Conservation (phyloP, 2,113 vertebrate genomes). For the Phaetusa simplex region DNA sequence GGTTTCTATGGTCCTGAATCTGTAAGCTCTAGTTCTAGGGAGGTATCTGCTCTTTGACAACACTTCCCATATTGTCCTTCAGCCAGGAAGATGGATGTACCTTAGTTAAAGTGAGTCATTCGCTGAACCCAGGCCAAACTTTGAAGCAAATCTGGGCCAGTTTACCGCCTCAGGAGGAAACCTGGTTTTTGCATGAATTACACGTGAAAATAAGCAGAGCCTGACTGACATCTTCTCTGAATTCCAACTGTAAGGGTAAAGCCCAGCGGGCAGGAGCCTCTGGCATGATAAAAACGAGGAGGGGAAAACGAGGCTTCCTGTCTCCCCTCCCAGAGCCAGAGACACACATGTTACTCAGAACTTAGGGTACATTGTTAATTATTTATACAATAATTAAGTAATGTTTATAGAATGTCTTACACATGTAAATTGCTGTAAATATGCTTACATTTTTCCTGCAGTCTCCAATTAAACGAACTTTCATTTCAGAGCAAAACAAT, state of each 20-base stretch:
- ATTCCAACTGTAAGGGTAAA: constrained; percentile 52
- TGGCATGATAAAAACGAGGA: constrained; percentile 58
- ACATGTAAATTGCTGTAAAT: constrained; percentile 35
- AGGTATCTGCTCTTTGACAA: constrained; percentile 34
- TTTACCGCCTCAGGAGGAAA: constrained; percentile 56
- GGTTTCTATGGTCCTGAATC: not conserved
- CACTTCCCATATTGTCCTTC: constrained; percentile 13
- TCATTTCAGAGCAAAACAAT: constrained; percentile 22
- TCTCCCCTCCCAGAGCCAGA: constrained; percentile 18
- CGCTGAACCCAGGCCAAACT: constrained; percentile 58
- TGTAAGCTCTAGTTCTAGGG: not conserved
- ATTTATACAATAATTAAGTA: constrained; percentile 44
- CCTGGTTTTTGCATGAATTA: constrained; percentile 61
- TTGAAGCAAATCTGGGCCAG: constrained; percentile 55
- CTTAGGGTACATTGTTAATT: constrained; percentile 28
- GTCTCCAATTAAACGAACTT: constrained; percentile 41
- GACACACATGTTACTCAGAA: not conserved
- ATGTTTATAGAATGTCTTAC: constrained; percentile 18
- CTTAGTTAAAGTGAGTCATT: constrained; percentile 52
- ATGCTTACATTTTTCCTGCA: constrained; percentile 26
- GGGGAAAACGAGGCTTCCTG: constrained; percentile 31
- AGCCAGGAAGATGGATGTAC: constrained; percentile 60
- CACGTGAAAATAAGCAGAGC: constrained; percentile 66
- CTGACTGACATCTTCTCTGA: constrained; percentile 59
- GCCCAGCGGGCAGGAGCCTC: constrained; percentile 24